Conservation (phyloP, 1,140 invertebrate species). For the Cyclina sinensis region DNA sequence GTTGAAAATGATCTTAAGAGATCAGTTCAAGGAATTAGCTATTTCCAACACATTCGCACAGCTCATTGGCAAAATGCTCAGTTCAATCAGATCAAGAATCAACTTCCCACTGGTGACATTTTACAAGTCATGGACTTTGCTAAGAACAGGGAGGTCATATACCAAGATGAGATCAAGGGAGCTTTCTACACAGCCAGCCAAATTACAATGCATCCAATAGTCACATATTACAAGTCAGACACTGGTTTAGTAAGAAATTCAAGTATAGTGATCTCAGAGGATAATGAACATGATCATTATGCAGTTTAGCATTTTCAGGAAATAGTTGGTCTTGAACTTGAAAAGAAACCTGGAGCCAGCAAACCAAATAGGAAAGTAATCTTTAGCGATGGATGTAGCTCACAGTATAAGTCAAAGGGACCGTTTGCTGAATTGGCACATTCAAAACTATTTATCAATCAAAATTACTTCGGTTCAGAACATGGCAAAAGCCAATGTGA, state of each 20-base stretch:
- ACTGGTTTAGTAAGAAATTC: conserved; percentile 28
- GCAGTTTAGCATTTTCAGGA: conserved; percentile 49
- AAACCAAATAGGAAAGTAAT: conserved; percentile 34
- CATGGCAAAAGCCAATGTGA: conserved; percentile 70
- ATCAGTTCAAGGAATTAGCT: conserved; percentile 52
- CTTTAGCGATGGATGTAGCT: conserved; percentile 56
- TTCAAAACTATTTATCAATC: neutral
- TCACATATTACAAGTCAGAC: conserved; percentile 12
- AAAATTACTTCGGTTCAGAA: conserved; percentile 71
- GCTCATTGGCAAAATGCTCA: conserved; percentile 67
- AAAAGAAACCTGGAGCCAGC: neutral
- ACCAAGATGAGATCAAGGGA: conserved; percentile 64
- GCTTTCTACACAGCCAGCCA: conserved; percentile 50
- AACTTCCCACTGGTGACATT: conserved; percentile 27
- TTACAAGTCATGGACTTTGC: conserved; percentile 70
- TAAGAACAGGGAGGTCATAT: conserved; percentile 64
- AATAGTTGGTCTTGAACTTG: neutral
- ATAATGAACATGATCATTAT: conserved; percentile 58
- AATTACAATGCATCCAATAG: conserved; percentile 60
- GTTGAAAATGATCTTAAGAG: conserved; percentile 43
- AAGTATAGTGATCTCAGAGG: conserved; percentile 51
- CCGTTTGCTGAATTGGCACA: conserved; percentile 55
- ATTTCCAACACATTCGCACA: conserved; percentile 57
- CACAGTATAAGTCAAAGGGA: conserved; percentile 62
- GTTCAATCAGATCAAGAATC: conserved; percentile 48